phyloP scores from a whole-genome alignment of 2,888 invertebrate genomes.

The Orthonychiurus folsomi region DNA sequence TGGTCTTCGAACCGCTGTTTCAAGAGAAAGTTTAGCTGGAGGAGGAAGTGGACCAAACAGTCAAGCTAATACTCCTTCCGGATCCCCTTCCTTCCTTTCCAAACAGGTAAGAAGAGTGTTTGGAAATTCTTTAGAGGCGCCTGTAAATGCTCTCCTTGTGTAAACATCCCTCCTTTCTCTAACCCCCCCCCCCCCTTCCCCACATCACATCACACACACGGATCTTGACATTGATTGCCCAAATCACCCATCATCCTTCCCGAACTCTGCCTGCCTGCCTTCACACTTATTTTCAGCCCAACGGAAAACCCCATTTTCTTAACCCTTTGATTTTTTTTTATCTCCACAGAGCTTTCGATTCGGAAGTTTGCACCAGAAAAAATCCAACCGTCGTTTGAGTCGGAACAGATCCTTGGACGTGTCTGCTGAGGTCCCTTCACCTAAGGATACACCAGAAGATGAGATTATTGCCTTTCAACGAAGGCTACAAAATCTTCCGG shows the following conservation, averaged over 20 bases:
- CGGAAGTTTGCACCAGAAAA: slow-evolving; percentile 37
- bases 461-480: slow-evolving; percentile 52
- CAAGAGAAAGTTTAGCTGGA: slow-evolving; percentile 42
- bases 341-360: slow-evolving; percentile 35
- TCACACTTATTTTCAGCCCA: neutral
- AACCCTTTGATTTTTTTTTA: neutral
- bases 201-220: too few relatives aligned
- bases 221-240: too few relatives aligned
- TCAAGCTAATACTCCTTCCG: slow-evolving; percentile 35
- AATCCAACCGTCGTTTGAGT: slow-evolving; percentile 32
- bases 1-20: slow-evolving; percentile 41
- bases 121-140: too few relatives aligned
- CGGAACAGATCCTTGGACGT: slow-evolving; percentile 39
- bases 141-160: too few relatives aligned
- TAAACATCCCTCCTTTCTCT: too few relatives aligned
- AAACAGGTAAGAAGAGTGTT: slow-evolving; percentile 31
- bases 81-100: slow-evolving; percentile 37
- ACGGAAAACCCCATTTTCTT: neutral
- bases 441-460: slow-evolving; percentile 45
- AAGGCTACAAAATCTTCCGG: slow-evolving; percentile 52
- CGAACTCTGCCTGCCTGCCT: neutral
- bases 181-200: too few relatives aligned
- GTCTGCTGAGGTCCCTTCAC: slow-evolving; percentile 37
- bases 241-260: neutral
- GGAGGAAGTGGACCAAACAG: slow-evolving; percentile 39